Percentiles rank a stretch among this genome's conserved stretches.
Evolutionary conservation across 1,140 invertebrate genomes (phyloP).

Genomic region (Myzus persicae): DNA sequence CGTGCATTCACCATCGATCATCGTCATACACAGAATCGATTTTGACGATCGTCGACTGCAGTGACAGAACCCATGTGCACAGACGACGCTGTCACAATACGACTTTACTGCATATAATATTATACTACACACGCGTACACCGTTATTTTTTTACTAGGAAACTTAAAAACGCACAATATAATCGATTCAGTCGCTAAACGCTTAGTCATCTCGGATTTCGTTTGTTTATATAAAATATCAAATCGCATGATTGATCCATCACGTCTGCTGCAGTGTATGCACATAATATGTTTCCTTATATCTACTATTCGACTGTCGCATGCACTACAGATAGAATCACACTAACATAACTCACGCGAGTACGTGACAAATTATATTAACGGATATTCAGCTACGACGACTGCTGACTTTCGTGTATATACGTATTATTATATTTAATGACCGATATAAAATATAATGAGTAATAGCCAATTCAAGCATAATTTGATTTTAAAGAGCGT

Average conservation of each 20-base stretch:
- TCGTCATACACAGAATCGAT: constrained; percentile 24
- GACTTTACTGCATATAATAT: neutral
- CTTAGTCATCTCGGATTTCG: constrained; percentile 30
- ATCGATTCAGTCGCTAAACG: constrained; percentile 12
- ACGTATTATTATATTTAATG: neutral
- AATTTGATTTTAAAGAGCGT: constrained; percentile 2
- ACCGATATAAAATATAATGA: neutral
- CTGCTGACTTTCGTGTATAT: neutral
- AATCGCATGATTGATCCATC: constrained; percentile 25
- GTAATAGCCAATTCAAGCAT: neutral
- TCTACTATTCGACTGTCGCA: neutral
- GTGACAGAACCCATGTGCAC: neutral
- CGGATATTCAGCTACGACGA: neutral
- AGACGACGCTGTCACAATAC: constrained; percentile 29
- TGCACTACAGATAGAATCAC: neutral
- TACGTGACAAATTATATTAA: neutral
- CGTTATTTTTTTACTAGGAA: constrained; percentile 29
- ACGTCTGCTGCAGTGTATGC: no score
- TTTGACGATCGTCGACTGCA: neutral
- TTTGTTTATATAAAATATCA: constrained; percentile 15
- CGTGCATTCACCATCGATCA: constrained; percentile 46
- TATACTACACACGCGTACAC: neutral
- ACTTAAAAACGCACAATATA: neutral
- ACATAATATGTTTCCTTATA: neutral
- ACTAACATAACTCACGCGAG: neutral